phyloP scores from a whole-genome alignment of 2,888 invertebrate genomes.

The Hirtodrosophila alboralis region DNA sequence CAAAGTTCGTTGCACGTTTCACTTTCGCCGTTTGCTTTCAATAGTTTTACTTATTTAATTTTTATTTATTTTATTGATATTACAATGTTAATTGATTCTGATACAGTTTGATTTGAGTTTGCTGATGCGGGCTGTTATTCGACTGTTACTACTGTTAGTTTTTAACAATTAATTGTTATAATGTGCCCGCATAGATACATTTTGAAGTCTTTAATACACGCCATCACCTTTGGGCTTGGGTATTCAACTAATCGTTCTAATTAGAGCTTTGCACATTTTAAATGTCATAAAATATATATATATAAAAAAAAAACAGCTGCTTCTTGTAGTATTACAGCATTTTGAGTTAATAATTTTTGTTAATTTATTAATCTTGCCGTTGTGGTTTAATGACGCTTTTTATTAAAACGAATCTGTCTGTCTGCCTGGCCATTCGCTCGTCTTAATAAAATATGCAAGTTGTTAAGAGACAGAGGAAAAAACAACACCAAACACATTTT shows the following conservation, averaged over 20 bases:
- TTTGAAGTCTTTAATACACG: no score
- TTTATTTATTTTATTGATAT: slow-evolving; percentile 50
- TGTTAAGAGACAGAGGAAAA: slow-evolving; percentile 39
- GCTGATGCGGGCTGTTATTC: slow-evolving; percentile 35
- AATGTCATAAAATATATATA: slow-evolving; percentile 58
- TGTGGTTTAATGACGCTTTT: slow-evolving; percentile 66
- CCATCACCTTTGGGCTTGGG: no score
- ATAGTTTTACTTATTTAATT: slow-evolving; percentile 11
- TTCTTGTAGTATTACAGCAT: slow-evolving; percentile 16
- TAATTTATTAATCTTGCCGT: slow-evolving; percentile 59
- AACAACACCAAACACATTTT: slow-evolving; percentile 55
- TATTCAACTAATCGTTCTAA: slow-evolving; percentile 37
- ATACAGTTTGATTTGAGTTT: slow-evolving; percentile 53
- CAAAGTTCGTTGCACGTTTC: slow-evolving; percentile 73
- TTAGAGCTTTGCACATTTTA: slow-evolving; percentile 47
- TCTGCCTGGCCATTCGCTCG: slow-evolving; percentile 30
- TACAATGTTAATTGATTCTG: slow-evolving; percentile 59
- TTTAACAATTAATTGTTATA: background rate
- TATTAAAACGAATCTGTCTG: slow-evolving; percentile 66
- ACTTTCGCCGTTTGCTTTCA: slow-evolving; percentile 45
- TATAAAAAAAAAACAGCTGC: slow-evolving; percentile 54
- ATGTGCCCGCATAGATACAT: slow-evolving; percentile 13
- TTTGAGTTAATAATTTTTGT: slow-evolving; percentile 50
- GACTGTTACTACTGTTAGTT: background rate
- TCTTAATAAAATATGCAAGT: slow-evolving; percentile 64